These are phyloP conservation scores for Smithornis capensis DNA, from an alignment of 2,113 vertebrate species.

Conservation along the genomic window DNA sequence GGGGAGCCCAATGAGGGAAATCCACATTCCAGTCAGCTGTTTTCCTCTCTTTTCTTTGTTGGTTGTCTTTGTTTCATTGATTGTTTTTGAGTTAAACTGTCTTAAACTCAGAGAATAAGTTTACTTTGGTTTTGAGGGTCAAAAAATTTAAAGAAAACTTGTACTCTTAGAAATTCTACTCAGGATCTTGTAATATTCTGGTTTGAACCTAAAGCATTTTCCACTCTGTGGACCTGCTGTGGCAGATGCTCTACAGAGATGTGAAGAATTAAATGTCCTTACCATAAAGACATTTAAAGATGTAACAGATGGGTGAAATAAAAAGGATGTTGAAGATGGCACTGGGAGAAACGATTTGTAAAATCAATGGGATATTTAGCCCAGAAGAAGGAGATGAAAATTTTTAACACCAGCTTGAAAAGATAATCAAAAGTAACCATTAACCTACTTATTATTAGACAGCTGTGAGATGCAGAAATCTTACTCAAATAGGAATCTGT, in stretches of 20 bases:
- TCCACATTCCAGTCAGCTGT: background rate
- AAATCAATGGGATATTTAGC: background rate
- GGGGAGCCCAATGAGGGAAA: background rate
- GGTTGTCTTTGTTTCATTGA: background rate
- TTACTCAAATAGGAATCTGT: background rate
- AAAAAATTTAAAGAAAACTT: background rate
- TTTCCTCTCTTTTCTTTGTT: background rate
- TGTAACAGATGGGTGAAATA: background rate
- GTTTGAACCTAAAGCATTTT: background rate
- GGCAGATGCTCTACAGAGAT: background rate
- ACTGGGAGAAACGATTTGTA: background rate
- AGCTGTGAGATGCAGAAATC: background rate
- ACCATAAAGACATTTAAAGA: background rate
- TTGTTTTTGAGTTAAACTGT: background rate
- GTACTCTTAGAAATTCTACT: background rate
- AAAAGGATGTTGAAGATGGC: background rate
- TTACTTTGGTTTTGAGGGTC: rapidly evolving
- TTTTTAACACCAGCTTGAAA: background rate
- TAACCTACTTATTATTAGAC: background rate
- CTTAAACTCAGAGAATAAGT: background rate
- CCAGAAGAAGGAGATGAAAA: background rate
- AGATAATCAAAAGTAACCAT: background rate
- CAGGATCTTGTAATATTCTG: background rate
- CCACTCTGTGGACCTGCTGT: background rate
- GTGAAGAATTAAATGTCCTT: background rate